A percentile compares a stretch with the other conserved stretches of the same genome.
phyloP scores from a whole-genome alignment of 1,140 invertebrate genomes.

The Rhopalosiphum maidis region DNA sequence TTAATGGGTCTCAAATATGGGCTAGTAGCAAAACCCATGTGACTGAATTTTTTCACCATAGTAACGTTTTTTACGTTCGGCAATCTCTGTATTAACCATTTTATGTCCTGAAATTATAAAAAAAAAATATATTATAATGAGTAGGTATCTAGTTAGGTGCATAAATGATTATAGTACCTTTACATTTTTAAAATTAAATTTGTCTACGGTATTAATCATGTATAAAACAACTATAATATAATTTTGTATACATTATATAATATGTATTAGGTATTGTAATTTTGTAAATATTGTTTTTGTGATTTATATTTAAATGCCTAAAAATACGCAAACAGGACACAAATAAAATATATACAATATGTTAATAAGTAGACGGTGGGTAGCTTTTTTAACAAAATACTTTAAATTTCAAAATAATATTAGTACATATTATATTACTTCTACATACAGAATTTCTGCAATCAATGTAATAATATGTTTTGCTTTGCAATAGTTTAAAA shows the following conservation, averaged over 20 bases:
- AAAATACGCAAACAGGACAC: not conserved
- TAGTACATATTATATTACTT: no score
- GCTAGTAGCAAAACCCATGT: constrained; percentile 3
- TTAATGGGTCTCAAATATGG: constrained; percentile 19
- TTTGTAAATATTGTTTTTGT: not conserved
- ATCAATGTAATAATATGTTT: no score
- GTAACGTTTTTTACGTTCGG: constrained; percentile 31
- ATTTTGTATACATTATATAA: no score
- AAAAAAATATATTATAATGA: not conserved
- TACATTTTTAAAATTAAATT: not conserved
- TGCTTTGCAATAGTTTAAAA: no score
- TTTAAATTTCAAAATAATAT: not conserved
- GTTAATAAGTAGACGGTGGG: no score
- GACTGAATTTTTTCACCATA: constrained; percentile 25
- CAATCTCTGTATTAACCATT: constrained; percentile 29
- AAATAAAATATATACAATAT: not conserved
- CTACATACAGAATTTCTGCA: no score
- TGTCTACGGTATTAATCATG: not conserved
- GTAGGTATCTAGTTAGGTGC: not conserved
- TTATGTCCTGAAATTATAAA: constrained; percentile 33
- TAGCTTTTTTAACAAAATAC: not conserved
- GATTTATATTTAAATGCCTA: not conserved
- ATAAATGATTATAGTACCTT: not conserved
- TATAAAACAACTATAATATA: no score
- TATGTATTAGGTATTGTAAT: not conserved